Base-by-base conservation (phyloP, 1,140 invertebrate species). In the Cyrtorhinus lividipennis region DNA sequence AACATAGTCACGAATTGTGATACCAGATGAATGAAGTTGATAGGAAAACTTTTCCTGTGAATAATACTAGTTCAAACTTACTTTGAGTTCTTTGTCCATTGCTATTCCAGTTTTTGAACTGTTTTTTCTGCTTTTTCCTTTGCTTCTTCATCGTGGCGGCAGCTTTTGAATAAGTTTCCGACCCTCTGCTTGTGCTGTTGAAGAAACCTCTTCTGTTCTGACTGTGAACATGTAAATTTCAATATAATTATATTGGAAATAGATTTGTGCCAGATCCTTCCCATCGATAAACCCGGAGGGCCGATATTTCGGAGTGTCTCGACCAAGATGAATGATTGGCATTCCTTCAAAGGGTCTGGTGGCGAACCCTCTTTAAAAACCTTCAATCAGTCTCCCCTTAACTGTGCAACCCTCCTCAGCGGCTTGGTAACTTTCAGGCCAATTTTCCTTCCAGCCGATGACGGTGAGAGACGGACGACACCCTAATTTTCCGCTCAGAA, bases 71-170 rank as follows among this genome's bases (percentile, higher is more conserved):
- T n/a, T n/a, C n/a, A n/a, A n/a, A 8, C 30, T 69, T 71, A 88
- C 86, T 78, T 90, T 91, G 65, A 92, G 80, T 79, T 92, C 89
- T 73, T 92, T 92, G 74, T 92, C 87, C 80, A 88, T 84, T 10
- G 85, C 83, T 22, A 85, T 75, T 46, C 84, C 86, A 61, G 85
- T 85, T 75, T 89, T 88, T 61, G 81, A 80, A 22, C 84, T 81
- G 23, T 82, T 84, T 65, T n/a, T 85, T 83, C 15, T 81, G 82
- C 76, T 92, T 93, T 74, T 92, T 88, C 64, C 84, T 75, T 69
- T 90, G 87, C 70, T 92, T 93, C 73, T 92, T 92, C 79, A 92
- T 91, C 20, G 85, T 87, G 13, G 86, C 83, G 0, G 86, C 87
- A 0, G 90, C 90, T 74, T 92, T 92, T 72, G 86, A 87, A 75